These are phyloP conservation scores for Pyrrhia umbra DNA, from an alignment of 2,888 invertebrate genomes.

Conservation along the genomic window DNA sequence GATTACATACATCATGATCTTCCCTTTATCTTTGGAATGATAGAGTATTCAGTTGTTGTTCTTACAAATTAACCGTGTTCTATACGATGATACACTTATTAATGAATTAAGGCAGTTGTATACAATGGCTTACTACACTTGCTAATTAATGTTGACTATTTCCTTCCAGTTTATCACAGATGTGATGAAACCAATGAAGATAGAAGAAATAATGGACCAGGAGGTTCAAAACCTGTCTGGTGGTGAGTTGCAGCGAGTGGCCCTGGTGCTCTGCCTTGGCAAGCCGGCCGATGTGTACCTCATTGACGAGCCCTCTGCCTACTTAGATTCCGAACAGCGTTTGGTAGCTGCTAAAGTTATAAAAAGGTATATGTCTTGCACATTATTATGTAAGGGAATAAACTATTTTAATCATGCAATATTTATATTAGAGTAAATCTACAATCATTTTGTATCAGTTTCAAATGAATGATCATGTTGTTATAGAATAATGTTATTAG, in stretches of 20 bases:
- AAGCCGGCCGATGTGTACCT: slow-evolving; percentile 99
- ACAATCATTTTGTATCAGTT: neutral
- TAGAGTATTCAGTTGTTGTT: no score
- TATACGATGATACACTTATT: no score
- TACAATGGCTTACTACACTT: no score
- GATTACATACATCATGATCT: no score
- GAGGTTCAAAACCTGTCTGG: slow-evolving; percentile 99
- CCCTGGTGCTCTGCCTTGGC: slow-evolving; percentile 98
- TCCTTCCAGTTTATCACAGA: slow-evolving; percentile 96
- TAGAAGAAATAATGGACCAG: slow-evolving; percentile 99
- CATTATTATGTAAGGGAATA: neutral
- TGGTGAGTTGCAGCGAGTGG: slow-evolving; percentile 99
- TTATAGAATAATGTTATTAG: neutral
- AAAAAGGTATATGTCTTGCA: slow-evolving; percentile 96
- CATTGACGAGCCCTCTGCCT: slow-evolving; percentile 99
- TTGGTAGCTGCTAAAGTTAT: slow-evolving; percentile 99
- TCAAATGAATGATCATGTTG: neutral
- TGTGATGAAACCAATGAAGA: slow-evolving; percentile 99
- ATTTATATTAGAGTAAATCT: no score
- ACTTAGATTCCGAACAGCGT: slow-evolving; percentile 99
- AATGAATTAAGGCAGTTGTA: no score
- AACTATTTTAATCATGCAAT: neutral
- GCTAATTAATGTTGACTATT: neutral
- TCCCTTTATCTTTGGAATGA: no score
- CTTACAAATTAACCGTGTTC: no score